Evolutionary conservation across 2,797 vertebrate species (phyloP), one percentile per base, ranked within the genome.

Genomic region (Sebastes itinus): DNA sequence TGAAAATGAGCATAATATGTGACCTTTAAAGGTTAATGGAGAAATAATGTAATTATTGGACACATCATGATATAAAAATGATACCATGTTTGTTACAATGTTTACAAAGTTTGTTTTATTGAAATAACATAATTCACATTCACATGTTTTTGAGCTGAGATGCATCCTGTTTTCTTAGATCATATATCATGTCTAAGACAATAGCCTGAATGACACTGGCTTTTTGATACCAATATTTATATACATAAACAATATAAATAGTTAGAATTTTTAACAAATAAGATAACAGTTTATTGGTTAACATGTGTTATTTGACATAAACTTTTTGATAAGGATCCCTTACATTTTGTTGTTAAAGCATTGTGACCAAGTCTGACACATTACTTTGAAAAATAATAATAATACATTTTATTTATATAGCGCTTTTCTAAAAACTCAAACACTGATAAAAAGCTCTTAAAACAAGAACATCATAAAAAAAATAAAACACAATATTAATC

Each of bases 401-500:
- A 13, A 12, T 35, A 35, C 11, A 38, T 38, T 38, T 38, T 38
- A 38, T 38, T 38, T 38, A 13, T 13, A 38, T 13, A 38, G 35
- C 4, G 2, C 35, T 35, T 33, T 33, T 33, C 0, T 33, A 33
- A 33, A 33, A 33, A 33, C 32, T 33, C 3, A 32, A 9, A 33
- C 33, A 33, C 33, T 2, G 33, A 35, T 35, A 33, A 4, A 35
- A 35, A 1, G 0, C 1, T 1, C 33, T 1, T 35, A 35, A 35
- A 35, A 35, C 0, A 0, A 35, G 33, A 11, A 35, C 33, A 35
- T 35, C 4, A 33, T 33, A 11, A 33, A 33, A 28, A 33, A 33
- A 4, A 33, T 1, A 33, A 33, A 33, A 38, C 35, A 14, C 35
- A 14, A 38, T 38, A 14, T 14, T 38, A 6, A 38, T 38, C 35